A percentile compares a stretch with the other conserved stretches of the same genome.
phyloP scores from a whole-genome alignment of 1,140 invertebrate species.

The Daktulosphaira vitifoliae region DNA sequence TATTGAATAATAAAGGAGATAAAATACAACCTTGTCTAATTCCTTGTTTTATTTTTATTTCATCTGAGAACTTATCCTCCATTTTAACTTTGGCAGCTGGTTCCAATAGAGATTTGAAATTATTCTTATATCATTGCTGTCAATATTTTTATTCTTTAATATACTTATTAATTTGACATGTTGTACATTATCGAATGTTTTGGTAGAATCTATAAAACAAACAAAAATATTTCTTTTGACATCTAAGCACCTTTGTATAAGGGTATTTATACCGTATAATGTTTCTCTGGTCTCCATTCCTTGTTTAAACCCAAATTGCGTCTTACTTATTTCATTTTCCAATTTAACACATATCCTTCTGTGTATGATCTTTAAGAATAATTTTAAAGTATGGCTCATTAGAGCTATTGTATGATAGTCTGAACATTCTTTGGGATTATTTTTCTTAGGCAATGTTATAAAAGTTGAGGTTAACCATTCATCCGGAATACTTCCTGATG shows the following conservation, averaged over 20 bases:
- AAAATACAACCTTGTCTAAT: neutral
- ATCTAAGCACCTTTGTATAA: conserved; percentile 7
- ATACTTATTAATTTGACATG: conserved; percentile 2
- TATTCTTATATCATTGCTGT: neutral
- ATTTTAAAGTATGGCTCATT: too few relatives aligned
- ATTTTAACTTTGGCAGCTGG: neutral
- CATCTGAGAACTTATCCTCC: neutral
- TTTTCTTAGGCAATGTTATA: conserved; percentile 10
- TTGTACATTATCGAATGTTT: conserved; percentile 1
- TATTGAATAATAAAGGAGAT: neutral
- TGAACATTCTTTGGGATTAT: conserved; percentile 12
- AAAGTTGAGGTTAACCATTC: conserved; percentile 22
- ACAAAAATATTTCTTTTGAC: conserved; percentile 1
- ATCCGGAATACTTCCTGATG: neutral
- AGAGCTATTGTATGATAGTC: conserved; percentile 3
- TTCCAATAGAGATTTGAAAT: conserved; percentile 5
- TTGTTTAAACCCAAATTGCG: neutral
- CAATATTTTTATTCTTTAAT: conserved; percentile 16
- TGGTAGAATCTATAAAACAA: conserved; percentile 6
- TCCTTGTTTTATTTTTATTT: too few relatives aligned
- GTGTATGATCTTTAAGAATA: neutral
- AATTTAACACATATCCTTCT: neutral
- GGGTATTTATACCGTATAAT: neutral
- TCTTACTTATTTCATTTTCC: neutral
- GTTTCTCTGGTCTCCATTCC: neutral